phyloP scores from a whole-genome alignment of 2,797 vertebrate species.

The Karalla daura region DNA sequence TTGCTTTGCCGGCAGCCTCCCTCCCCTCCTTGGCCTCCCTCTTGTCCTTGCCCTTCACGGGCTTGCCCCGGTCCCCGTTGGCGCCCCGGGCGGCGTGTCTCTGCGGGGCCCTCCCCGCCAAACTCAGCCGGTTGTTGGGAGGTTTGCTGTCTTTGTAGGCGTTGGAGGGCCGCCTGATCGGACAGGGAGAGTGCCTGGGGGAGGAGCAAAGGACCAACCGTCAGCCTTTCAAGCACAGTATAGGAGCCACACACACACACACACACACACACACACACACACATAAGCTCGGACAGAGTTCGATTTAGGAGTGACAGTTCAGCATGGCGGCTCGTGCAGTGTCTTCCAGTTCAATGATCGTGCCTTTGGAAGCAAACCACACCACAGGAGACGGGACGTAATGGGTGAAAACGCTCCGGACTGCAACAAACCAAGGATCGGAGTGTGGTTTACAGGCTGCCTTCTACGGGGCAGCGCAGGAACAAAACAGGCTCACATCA shows the following conservation, averaged over 20 bases:
- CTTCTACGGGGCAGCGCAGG: conserved; percentile 5
- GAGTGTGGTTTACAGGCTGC: conserved; percentile 8
- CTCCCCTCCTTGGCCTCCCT: conserved; percentile 82
- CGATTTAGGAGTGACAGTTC: too few relatives aligned
- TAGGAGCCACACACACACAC: too few relatives aligned
- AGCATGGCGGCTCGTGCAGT: background rate
- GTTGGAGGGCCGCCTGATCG: conserved; percentile 86
- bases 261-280: too few relatives aligned
- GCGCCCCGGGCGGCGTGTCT: conserved; percentile 85
- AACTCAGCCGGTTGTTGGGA: conserved; percentile 86
- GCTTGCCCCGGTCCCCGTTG: conserved; percentile 87
- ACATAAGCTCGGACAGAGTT: too few relatives aligned
- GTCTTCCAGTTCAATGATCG: too few relatives aligned
- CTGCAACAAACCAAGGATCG: conserved; percentile 4
- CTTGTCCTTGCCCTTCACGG: conserved; percentile 88
- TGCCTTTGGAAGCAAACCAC: background rate
- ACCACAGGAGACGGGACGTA: background rate
- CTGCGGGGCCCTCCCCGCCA: conserved; percentile 83
- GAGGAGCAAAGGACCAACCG: background rate
- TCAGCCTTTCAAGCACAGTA: background rate
- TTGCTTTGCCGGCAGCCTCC: conserved; percentile 83
- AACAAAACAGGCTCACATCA: conserved; percentile 44
- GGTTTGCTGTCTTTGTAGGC: conserved; percentile 87
- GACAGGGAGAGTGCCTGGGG: conserved; percentile 89
- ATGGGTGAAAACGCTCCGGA: background rate